Evolutionary conservation across 2,797 vertebrate genomes (phyloP).

Genomic region (Onychomys torridus): DNA sequence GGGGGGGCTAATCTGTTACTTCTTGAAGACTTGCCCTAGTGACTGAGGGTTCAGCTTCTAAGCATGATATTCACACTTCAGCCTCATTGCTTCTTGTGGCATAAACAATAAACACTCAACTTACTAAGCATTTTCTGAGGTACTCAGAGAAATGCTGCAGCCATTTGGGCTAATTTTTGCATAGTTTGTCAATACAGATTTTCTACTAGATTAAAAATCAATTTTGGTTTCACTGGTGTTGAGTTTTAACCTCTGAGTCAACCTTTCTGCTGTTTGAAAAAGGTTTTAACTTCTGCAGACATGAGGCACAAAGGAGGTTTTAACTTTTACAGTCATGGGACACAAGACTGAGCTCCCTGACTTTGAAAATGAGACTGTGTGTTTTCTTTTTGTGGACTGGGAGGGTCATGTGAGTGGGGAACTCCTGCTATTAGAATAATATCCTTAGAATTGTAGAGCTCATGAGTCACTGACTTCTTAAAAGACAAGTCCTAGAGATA

Average conservation of each 20-base stretch:
- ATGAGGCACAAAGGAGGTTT: slow-evolving; percentile 32
- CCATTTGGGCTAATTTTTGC: slow-evolving; percentile 65
- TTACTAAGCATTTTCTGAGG: not conserved
- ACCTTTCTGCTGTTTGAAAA: slow-evolving; percentile 63
- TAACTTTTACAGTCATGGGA: slow-evolving; percentile 27
- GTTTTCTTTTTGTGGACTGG: slow-evolving; percentile 56
- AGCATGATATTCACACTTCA: slow-evolving; percentile 4
- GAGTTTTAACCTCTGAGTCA: slow-evolving; percentile 68
- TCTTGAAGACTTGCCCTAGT: slow-evolving; percentile 67
- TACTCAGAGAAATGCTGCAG: not conserved
- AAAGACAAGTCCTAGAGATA: not conserved
- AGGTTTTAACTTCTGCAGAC: slow-evolving; percentile 66
- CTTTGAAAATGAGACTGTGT: slow-evolving; percentile 50
- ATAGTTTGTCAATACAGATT: slow-evolving; percentile 76
- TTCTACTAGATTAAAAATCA: slow-evolving; percentile 69
- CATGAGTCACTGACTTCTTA: slow-evolving; percentile 50
- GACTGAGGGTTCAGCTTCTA: slow-evolving; percentile 60
- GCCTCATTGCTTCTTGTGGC: slow-evolving; percentile 70
- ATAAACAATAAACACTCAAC: slow-evolving; percentile 59
- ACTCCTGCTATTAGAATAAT: slow-evolving; percentile 15
- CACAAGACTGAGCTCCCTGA: slow-evolving; percentile 52
- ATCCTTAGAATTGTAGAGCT: slow-evolving; percentile 38
- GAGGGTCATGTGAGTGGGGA: not conserved
- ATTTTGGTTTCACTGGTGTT: slow-evolving; percentile 68
- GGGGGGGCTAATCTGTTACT: slow-evolving; percentile 75